Conservation (phyloP, 2,888 invertebrate species). For the Bellardia pandia region DNA sequence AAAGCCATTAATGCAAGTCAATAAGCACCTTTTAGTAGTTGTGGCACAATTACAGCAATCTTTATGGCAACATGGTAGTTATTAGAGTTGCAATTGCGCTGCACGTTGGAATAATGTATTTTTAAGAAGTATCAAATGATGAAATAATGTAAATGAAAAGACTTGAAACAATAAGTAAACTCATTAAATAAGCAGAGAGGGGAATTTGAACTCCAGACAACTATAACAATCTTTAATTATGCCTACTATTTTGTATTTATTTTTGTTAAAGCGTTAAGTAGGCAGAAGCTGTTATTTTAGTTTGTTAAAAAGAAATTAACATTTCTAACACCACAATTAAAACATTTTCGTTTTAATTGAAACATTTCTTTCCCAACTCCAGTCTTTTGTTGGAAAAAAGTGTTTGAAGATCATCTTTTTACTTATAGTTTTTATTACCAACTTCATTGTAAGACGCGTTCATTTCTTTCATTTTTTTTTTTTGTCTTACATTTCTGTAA, state of each 20-base stretch:
- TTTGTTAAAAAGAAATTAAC: conserved; percentile 67
- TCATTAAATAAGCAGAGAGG: conserved; percentile 60
- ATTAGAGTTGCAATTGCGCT: neutral
- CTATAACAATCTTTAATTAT: conserved; percentile 44
- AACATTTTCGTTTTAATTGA: conserved; percentile 55
- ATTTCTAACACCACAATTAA: conserved; percentile 72
- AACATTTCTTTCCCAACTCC: conserved; percentile 32
- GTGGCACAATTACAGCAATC: conserved; percentile 24
- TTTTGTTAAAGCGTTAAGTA: conserved; percentile 42
- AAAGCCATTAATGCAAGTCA: conserved; percentile 67
- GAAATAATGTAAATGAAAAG: conserved; percentile 8
- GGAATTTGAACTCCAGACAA: conserved; percentile 26
- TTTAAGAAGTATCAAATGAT: no score
- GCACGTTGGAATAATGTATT: neutral
- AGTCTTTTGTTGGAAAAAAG: neutral
- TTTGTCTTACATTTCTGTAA: conserved; percentile 47
- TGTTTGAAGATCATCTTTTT: conserved; percentile 42
- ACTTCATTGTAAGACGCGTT: conserved; percentile 30
- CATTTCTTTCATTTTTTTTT: neutral
- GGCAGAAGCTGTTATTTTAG: conserved; percentile 47
- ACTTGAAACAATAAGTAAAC: conserved; percentile 46
- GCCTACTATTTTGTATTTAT: conserved; percentile 26
- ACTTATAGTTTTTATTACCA: conserved; percentile 37
- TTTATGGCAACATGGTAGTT: conserved; percentile 9
- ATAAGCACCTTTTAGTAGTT: conserved; percentile 59